Percentiles rank a stretch among this genome's conserved stretches.
phyloP scores from a whole-genome alignment of 2,888 invertebrate species.

The Hecatera dysodea region DNA sequence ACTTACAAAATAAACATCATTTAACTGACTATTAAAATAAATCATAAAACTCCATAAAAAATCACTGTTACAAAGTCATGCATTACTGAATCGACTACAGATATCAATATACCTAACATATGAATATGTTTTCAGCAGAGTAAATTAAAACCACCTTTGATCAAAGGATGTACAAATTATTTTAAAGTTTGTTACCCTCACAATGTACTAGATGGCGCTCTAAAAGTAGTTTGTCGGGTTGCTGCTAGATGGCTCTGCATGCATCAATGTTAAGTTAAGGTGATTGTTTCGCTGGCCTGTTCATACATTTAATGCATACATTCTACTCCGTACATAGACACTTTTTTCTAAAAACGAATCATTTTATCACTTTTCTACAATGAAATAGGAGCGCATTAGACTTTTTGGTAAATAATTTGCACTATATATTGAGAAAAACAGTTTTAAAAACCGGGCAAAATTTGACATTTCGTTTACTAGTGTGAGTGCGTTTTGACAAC shows the following conservation, averaged over 20 bases:
- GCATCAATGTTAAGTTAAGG: conserved; percentile 3
- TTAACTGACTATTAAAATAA: background rate
- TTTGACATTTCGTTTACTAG: no score
- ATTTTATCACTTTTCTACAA: no score
- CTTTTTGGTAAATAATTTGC: no score
- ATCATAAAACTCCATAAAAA: background rate
- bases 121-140: background rate
- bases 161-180: conserved; percentile 5
- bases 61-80: background rate
- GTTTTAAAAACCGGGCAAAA: no score
- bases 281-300: no score
- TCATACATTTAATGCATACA: no score
- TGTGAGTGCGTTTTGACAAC: no score
- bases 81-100: background rate
- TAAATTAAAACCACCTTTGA: background rate
- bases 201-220: conserved; percentile 53
- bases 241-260: conserved; percentile 44
- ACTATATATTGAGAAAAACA: no score
- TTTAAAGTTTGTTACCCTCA: conserved; percentile 30
- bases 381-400: no score
- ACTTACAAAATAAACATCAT: background rate
- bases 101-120: background rate
- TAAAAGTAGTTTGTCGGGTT: conserved; percentile 12
- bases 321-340: no score
- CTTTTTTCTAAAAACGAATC: no score